Evolutionary conservation across 1,140 invertebrate genomes (phyloP).

Genomic region (Caenorhabditis inopinata): DNA sequence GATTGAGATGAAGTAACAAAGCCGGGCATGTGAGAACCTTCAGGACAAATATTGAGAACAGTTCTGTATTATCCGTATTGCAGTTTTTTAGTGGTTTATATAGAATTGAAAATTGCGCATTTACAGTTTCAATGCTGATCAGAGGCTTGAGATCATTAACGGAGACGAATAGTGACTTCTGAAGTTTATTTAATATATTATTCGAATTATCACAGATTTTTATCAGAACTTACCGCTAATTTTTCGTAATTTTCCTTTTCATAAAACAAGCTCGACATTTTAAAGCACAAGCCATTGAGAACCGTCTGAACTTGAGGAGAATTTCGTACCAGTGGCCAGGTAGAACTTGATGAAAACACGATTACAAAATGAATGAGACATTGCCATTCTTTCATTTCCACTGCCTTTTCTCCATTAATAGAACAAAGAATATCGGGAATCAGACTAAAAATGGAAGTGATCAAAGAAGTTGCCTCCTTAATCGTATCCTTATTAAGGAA

Average conservation of each 20-base stretch:
- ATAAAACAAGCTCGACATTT: slow-evolving; percentile 39
- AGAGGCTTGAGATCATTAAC: slow-evolving; percentile 34
- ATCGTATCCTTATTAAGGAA: slow-evolving; percentile 39
- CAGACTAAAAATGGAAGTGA: slow-evolving; percentile 27
- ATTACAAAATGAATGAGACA: slow-evolving; percentile 44
- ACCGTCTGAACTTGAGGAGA: slow-evolving; percentile 39
- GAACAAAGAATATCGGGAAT: slow-evolving; percentile 24
- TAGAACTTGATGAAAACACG: slow-evolving; percentile 40
- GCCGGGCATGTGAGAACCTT: slow-evolving; percentile 37
- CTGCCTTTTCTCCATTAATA: slow-evolving; percentile 34
- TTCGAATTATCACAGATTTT: background rate
- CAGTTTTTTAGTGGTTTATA: slow-evolving; percentile 26
- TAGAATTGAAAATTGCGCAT: slow-evolving; percentile 45
- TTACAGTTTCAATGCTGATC: slow-evolving; percentile 37
- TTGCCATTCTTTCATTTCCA: slow-evolving; percentile 43
- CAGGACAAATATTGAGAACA: slow-evolving; percentile 11
- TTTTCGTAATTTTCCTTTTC: background rate
- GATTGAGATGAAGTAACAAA: slow-evolving; percentile 36
- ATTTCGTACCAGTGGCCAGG: slow-evolving; percentile 39
- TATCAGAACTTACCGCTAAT: background rate
- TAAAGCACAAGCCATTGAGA: slow-evolving; percentile 45
- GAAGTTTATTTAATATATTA: too few species aligned
- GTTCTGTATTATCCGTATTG: background rate
- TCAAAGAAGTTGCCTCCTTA: slow-evolving; percentile 16
- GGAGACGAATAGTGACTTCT: slow-evolving; percentile 37